phyloP scores from a whole-genome alignment of 2,888 invertebrate species.

The Frankliniella intonsa region DNA sequence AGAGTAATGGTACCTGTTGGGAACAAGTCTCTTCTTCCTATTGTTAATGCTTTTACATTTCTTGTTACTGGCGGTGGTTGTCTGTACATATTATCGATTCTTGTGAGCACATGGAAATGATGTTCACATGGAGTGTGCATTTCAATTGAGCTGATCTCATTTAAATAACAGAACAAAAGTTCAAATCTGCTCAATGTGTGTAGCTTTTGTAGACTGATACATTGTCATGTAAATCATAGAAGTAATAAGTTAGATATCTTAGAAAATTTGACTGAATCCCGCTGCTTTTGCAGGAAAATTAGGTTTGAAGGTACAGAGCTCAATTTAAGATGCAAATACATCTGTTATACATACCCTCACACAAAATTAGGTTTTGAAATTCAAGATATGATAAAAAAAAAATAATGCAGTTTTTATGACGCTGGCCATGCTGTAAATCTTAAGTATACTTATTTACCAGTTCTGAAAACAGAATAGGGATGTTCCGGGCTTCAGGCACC shows the following conservation, averaged over 20 bases:
- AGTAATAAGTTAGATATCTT: neutral
- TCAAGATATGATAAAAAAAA: neutral
- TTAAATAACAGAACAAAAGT: neutral
- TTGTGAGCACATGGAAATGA: slow-evolving; percentile 4
- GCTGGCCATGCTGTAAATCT: neutral
- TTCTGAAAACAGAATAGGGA: neutral
- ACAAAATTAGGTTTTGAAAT: neutral
- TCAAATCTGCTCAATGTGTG: neutral
- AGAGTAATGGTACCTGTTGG: neutral
- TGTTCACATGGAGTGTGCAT: neutral
- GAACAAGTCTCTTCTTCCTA: neutral
- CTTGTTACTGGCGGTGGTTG: neutral
- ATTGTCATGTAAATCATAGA: neutral
- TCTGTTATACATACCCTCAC: neutral
- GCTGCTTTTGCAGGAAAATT: neutral
- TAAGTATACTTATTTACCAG: neutral
- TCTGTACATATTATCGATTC: slow-evolving; percentile 4
- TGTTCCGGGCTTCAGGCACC: no score
- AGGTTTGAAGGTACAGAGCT: neutral
- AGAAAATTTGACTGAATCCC: neutral
- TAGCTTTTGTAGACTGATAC: neutral
- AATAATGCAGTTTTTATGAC: neutral
- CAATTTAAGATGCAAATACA: neutral
- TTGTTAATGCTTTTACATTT: slow-evolving; percentile 1
- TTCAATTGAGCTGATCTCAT: neutral